Conservation (phyloP, 1,140 invertebrate genomes). For the Tetragonula clypearis region DNA sequence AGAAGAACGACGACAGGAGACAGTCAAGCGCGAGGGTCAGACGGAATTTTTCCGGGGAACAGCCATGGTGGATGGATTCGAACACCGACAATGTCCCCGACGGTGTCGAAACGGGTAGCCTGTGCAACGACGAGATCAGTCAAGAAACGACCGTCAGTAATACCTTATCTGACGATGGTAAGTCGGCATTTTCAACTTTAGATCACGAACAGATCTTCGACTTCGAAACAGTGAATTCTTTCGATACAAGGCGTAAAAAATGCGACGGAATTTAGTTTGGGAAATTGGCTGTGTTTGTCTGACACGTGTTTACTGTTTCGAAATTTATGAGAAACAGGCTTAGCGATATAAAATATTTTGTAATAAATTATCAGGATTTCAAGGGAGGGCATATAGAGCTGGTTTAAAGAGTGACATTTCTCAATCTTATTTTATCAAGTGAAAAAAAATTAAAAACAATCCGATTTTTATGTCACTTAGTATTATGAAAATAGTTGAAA, state of each 20-base stretch:
- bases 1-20: conserved; percentile 71
- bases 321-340: not conserved
- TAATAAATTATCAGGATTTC: not conserved
- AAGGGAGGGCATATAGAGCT: not conserved
- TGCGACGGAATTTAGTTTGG: not conserved
- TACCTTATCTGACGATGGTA: conserved; percentile 80
- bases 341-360: not conserved
- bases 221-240: not conserved
- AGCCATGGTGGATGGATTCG: conserved; percentile 85
- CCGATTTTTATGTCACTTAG: too few species aligned
- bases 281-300: not conserved
- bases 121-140: conserved; percentile 76
- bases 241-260: too few species aligned
- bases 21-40: conserved; percentile 73
- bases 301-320: not conserved
- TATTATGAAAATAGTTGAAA: too few species aligned
- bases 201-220: not conserved
- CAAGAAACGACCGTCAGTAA: conserved; percentile 79
- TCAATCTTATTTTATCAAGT: too few species aligned
- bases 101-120: conserved; percentile 80
- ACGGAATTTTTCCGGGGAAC: conserved; percentile 83
- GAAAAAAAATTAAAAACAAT: too few species aligned
- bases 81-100: conserved; percentile 83
- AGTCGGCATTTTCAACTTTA: conserved; percentile 38
- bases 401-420: not conserved